A percentile compares a stretch with the other conserved stretches of the same genome.
Conservation (phyloP, 2,888 invertebrate species). For the Cartodere bifasciata region DNA sequence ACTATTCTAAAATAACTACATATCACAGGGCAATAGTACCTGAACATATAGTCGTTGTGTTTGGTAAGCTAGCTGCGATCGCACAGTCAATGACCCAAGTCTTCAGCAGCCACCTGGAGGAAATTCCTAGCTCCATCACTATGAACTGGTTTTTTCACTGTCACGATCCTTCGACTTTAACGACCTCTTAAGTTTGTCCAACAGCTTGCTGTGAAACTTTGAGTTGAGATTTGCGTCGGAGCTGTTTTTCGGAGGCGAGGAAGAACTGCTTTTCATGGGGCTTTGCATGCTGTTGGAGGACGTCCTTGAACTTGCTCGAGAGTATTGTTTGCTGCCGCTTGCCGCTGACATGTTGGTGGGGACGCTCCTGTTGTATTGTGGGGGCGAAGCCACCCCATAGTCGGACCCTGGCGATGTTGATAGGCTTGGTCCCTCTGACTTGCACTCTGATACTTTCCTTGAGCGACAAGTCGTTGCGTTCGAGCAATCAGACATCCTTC, state of each 20-base stretch:
- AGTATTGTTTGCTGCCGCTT: constrained; percentile 36
- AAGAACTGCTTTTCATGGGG: constrained; percentile 54
- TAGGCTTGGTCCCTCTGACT: constrained; percentile 60
- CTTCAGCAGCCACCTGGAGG: constrained; percentile 20
- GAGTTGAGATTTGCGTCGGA: constrained; percentile 50
- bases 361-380: constrained; percentile 56
- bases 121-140: constrained; percentile 21
- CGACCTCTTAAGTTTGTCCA: constrained; percentile 65
- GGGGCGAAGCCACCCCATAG: constrained; percentile 38
- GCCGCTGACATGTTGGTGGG: constrained; percentile 51
- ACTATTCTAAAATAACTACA: constrained; percentile 13
- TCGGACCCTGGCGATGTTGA: constrained; percentile 53
- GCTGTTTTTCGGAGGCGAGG: constrained; percentile 48
- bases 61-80: constrained; percentile 20
- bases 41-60: constrained; percentile 21
- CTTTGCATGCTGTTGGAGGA: constrained; percentile 50
- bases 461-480: constrained; percentile 48
- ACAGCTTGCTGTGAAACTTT: constrained; percentile 68
- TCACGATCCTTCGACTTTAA: constrained; percentile 46
- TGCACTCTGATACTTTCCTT: constrained; percentile 61
- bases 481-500: constrained; percentile 65
- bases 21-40: constrained; percentile 28
- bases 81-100: constrained; percentile 16
- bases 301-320: constrained; percentile 48
- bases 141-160: constrained; percentile 40